Evolutionary conservation across 2,113 vertebrate genomes (phyloP).

Genomic region (Tautogolabrus adspersus): DNA sequence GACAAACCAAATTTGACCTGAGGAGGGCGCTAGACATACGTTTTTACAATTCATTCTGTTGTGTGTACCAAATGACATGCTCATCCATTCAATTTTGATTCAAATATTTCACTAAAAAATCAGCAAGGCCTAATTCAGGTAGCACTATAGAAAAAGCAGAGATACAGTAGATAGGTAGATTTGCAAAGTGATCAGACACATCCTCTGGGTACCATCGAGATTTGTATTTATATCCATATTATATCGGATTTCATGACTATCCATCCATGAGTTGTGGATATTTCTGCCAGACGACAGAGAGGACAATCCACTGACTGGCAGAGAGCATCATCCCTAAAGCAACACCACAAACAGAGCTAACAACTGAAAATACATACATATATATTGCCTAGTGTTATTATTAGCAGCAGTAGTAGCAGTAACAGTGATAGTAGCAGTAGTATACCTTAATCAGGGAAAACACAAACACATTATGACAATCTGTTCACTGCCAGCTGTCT

Average conservation of each 20-base stretch:
- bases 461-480: slow-evolving; percentile 33
- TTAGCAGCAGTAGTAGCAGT: background rate
- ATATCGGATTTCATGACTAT: too few species aligned
- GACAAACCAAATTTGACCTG: too few species aligned
- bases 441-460: slow-evolving; percentile 17
- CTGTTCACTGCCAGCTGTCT: slow-evolving; percentile 29
- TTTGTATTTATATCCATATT: too few species aligned
- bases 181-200: background rate
- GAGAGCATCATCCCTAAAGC: too few species aligned
- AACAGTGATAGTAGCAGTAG: background rate
- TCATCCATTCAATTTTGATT: background rate
- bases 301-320: too few species aligned
- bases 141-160: too few species aligned
- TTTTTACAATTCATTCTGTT: background rate
- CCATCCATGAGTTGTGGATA: background rate
- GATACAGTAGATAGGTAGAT: background rate
- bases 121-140: background rate
- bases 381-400: background rate
- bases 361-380: too few species aligned
- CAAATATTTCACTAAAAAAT: background rate
- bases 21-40: too few species aligned
- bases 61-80: background rate
- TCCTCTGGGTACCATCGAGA: too few species aligned
- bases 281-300: background rate
- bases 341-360: too few species aligned